Percentiles rank a stretch among this genome's conserved stretches.
Conservation (phyloP, 2,113 vertebrate species). For the Mormyrus iriodes region DNA sequence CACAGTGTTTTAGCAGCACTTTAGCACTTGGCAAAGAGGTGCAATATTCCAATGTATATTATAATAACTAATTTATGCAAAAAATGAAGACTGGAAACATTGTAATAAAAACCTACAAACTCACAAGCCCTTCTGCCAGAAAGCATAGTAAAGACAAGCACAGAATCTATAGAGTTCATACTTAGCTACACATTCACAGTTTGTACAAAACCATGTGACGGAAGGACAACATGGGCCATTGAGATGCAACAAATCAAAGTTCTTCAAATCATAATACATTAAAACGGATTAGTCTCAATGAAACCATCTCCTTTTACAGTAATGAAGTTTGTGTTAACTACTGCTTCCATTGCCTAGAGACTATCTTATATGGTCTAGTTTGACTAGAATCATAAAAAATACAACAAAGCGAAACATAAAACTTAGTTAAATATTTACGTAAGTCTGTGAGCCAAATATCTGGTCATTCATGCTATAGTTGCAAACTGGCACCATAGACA, state of each 20-base stretch:
- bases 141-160: neutral
- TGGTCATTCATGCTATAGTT: slow-evolving; percentile 7
- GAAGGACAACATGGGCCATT: neutral
- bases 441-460: neutral
- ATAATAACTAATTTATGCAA: neutral
- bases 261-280: neutral
- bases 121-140: neutral
- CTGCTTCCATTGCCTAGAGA: neutral
- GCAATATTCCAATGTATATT: too few relatives aligned
- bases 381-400: slow-evolving; percentile 12
- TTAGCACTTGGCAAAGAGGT: neutral
- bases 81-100: neutral
- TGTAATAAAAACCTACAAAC: neutral
- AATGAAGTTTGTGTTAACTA: neutral
- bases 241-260: neutral
- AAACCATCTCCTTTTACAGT: neutral
- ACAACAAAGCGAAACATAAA: slow-evolving; percentile 12
- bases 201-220: neutral
- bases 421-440: slow-evolving; percentile 11
- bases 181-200: neutral
- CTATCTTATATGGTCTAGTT: neutral
- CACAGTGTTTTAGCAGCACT: neutral
- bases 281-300: neutral
- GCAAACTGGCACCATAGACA: neutral
- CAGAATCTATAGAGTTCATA: neutral